Percentiles rank a stretch among this genome's conserved stretches.
These are phyloP conservation scores for Leptura quadrifasciata DNA, from an alignment of 2,888 invertebrate genomes.

Conservation along the genomic window DNA sequence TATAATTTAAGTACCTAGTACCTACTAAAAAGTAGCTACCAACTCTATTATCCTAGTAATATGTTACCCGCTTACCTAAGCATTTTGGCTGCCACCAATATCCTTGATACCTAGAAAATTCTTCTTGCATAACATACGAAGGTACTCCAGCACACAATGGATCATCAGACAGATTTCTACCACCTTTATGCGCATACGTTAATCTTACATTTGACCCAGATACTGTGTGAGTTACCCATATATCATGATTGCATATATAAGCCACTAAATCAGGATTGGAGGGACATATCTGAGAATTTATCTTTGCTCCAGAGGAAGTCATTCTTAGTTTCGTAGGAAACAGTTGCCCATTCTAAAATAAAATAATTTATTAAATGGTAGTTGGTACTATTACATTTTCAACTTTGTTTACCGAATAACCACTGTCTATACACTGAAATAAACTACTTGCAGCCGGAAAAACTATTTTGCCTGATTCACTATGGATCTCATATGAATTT, in stretches of 20 bases:
- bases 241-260: slow-evolving; percentile 91
- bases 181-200: slow-evolving; percentile 82
- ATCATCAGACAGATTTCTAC: slow-evolving; percentile 84
- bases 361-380: slow-evolving; percentile 10
- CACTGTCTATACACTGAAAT: slow-evolving; percentile 88
- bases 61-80: slow-evolving; percentile 73
- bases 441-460: slow-evolving; percentile 93
- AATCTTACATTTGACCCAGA: slow-evolving; percentile 83
- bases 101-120: slow-evolving; percentile 96
- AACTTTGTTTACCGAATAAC: slow-evolving; percentile 77
- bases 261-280: slow-evolving; percentile 88
- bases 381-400: neutral
- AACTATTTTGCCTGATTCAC: slow-evolving; percentile 87
- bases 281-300: slow-evolving; percentile 91
- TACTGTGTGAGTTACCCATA: slow-evolving; percentile 88
- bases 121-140: slow-evolving; percentile 98
- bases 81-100: slow-evolving; percentile 98
- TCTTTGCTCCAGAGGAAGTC: slow-evolving; percentile 80
- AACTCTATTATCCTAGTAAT: too few relatives aligned
- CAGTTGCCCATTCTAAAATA: slow-evolving; percentile 77
- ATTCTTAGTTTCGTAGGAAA: slow-evolving; percentile 83
- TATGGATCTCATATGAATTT: slow-evolving; percentile 92
- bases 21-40: too few relatives aligned
- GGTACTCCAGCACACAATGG: slow-evolving; percentile 95
- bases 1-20: too few relatives aligned